Conservation (phyloP, 2,113 vertebrate genomes). For the Laticauda laticaudata region DNA sequence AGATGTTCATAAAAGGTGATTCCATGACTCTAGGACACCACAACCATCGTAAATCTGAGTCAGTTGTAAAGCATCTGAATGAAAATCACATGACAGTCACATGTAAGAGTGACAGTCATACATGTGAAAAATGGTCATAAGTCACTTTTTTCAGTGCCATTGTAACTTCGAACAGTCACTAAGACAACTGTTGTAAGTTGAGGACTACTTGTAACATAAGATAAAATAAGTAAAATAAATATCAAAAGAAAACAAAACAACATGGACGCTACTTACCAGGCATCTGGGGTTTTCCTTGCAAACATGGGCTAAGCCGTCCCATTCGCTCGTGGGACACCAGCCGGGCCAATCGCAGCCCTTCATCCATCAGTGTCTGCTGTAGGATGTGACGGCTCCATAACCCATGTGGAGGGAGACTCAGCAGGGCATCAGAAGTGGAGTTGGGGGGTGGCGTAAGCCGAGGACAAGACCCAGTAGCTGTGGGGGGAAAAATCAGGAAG, state of each 20-base stretch:
- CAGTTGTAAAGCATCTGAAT: too few relatives aligned
- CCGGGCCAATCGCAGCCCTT: slow-evolving; percentile 93
- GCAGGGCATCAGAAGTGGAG: slow-evolving; percentile 76
- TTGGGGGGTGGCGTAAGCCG: slow-evolving; percentile 79
- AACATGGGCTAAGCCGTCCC: slow-evolving; percentile 82
- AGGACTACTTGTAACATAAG: too few relatives aligned
- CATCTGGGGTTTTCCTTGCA: slow-evolving; percentile 78
- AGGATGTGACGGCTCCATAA: slow-evolving; percentile 93
- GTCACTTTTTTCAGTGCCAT: too few relatives aligned
- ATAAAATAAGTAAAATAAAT: neutral
- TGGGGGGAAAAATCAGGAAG: slow-evolving; percentile 26
- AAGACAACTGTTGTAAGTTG: too few relatives aligned
- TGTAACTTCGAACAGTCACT: too few relatives aligned
- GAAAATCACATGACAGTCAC: too few relatives aligned
- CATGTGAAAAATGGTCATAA: too few relatives aligned
- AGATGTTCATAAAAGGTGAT: too few relatives aligned
- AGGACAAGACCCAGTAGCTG: slow-evolving; percentile 72
- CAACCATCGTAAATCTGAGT: too few relatives aligned
- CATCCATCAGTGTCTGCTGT: slow-evolving; percentile 95
- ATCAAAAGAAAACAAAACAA: too few relatives aligned
- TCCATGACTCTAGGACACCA: too few relatives aligned
- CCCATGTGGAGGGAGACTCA: slow-evolving; percentile 73
- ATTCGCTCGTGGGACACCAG: slow-evolving; percentile 89
- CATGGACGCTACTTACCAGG: slow-evolving; percentile 75
- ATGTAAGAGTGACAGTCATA: too few relatives aligned